These are phyloP conservation scores for Pentamera pediparva DNA, from an alignment of 53 echinoderm and acorn worm genomes.

Conservation along the genomic window DNA sequence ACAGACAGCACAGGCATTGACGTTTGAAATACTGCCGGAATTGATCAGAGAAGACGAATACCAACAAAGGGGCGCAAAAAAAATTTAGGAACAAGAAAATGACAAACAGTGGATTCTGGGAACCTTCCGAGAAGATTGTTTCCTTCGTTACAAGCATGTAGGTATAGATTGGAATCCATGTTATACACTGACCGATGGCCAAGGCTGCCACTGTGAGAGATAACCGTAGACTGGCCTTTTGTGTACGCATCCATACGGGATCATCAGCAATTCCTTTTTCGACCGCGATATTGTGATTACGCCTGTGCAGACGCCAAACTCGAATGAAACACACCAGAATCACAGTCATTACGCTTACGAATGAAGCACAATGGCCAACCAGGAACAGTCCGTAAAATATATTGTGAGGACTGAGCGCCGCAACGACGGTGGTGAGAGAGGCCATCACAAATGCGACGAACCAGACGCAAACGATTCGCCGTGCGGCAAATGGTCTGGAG, in stretches of 20 bases:
- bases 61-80: neutral
- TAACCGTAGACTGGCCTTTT: neutral
- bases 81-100: neutral
- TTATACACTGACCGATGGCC: neutral
- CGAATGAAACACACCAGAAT: neutral
- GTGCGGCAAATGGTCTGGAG: neutral
- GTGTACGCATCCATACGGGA: neutral
- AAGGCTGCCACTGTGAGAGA: slow-evolving; percentile 1
- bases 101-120: neutral
- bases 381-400: neutral
- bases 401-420: neutral
- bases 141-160: neutral
- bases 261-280: neutral
- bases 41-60: neutral
- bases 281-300: neutral
- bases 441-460: neutral
- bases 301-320: neutral
- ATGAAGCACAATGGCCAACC: neutral
- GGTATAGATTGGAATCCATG: neutral
- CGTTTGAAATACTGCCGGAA: slow-evolving; percentile 14
- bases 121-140: neutral
- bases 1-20: slow-evolving; percentile 5
- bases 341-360: neutral
- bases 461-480: neutral
- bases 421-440: too few species aligned